These are phyloP conservation scores for Bufo bufo DNA, from an alignment of 2,113 vertebrate genomes.

Conservation along the genomic window DNA sequence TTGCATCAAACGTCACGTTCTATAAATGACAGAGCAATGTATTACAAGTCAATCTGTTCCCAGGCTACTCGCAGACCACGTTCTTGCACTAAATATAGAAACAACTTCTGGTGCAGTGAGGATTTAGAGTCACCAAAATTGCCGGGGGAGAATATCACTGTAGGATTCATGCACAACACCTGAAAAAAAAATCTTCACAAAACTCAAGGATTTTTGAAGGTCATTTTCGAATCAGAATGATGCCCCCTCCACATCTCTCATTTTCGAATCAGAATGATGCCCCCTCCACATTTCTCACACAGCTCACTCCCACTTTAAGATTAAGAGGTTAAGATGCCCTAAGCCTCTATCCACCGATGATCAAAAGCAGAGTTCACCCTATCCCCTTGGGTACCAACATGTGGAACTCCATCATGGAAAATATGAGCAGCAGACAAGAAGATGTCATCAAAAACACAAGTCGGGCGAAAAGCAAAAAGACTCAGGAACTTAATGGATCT, in stretches of 20 bases:
- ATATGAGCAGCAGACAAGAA: no score
- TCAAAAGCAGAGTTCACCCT: no score
- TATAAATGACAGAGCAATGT: background rate
- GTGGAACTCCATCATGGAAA: no score
- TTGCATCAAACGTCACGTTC: background rate
- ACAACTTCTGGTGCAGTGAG: background rate
- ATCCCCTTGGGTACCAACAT: no score
- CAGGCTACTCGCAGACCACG: constrained; percentile 6
- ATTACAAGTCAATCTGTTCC: constrained; percentile 17
- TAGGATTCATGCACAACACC: background rate
- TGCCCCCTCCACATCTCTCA: background rate
- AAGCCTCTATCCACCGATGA: no score
- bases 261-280: background rate
- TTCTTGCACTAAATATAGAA: constrained; percentile 30
- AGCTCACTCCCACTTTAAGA: no score
- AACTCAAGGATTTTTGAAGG: constrained; percentile 20
- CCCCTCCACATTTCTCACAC: background rate
- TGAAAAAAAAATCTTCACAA: background rate
- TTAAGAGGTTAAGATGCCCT: no score
- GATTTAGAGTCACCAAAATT: constrained; percentile 12
- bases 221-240: background rate
- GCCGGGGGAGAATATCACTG: background rate
- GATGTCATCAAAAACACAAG: no score
- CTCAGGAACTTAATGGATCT: no score
- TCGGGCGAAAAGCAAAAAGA: no score